phyloP scores from a whole-genome alignment of 2,888 invertebrate species.

The Celastrina argiolus region DNA sequence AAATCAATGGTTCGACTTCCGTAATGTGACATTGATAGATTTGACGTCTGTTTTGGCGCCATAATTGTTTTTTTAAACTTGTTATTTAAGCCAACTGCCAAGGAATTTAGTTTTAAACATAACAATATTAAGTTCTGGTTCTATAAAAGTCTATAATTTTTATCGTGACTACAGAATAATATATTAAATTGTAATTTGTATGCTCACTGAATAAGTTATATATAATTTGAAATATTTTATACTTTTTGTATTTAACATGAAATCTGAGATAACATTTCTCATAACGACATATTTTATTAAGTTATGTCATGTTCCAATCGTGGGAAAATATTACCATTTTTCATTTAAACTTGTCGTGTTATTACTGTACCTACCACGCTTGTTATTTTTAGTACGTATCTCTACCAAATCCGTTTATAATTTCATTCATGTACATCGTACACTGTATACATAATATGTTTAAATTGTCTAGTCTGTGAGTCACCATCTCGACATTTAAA shows the following conservation, averaged over 20 bases:
- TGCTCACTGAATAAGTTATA: no score
- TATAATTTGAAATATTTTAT: background rate
- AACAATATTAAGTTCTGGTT: background rate
- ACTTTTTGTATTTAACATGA: background rate
- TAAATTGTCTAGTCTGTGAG: no score
- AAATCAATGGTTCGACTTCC: no score
- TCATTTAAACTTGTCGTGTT: background rate
- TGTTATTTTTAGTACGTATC: no score
- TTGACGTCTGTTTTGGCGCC: conserved; percentile 8
- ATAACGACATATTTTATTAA: background rate
- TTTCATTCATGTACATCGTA: no score
- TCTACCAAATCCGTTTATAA: no score
- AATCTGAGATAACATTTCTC: background rate
- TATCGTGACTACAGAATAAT: no score
- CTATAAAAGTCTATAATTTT: no score
- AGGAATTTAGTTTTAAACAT: background rate
- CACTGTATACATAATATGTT: no score
- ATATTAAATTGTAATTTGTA: no score
- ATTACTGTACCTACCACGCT: no score
- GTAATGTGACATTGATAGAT: conserved; percentile 8
- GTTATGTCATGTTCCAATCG: background rate
- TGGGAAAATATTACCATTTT: background rate
- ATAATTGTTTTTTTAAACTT: background rate
- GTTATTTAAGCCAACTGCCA: background rate
- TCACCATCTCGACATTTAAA: no score